Base-by-base conservation (phyloP, 2,113 vertebrate species). In the Crotalus tigris region DNA sequence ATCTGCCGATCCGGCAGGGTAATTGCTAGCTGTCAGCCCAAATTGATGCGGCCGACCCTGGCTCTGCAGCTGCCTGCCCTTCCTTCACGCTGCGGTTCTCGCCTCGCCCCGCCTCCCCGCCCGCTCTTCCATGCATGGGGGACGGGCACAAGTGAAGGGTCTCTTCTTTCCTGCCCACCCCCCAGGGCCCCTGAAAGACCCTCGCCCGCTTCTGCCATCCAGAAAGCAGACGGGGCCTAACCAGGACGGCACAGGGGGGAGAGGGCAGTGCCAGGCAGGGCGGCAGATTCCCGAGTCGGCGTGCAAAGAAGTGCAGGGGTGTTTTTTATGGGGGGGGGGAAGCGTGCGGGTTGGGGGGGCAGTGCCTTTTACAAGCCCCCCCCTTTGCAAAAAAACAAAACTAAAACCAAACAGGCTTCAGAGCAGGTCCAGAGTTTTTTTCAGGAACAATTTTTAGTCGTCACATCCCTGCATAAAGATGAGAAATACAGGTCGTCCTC, bases 21-120 rank as follows among this genome's bases (percentile, higher is more conserved):
- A 97, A 97, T 97, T 97, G 96, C 96, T 94, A 94, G 92, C 96
- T 97, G 96, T 97, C 97, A 97, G 94, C 95, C 93, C 94, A 93
- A 97, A 97, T 94, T 96, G 96, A 97, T 97, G 96, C 94, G 91
- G 94, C 86, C 53, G 24, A 81, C 86, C 85, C 96, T 94, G 95
- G 95, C 96, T 97, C 94, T 92, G 95, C 95, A 39, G 90, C 94
- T 2, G 29, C 90, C 92, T 61, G 96, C 94, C 97, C 95, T 96
- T 96, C 93, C 94, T 95, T 95, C 95, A 92, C 55, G 92, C 95
- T 51, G 95, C 0, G 81, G 24, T 94, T 58, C 59, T 85, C 91
- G 17, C 69, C 57, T 91, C 13, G 13, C 69, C 93, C 55, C 19
- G 19, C 44, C 54, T 86, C 88, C 88, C 6, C 5, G 3, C n/a